Percentiles rank a stretch among this genome's conserved stretches.
These are phyloP conservation scores for Scrobipalpa costella DNA, from an alignment of 2,888 invertebrate genomes.

Conservation along the genomic window DNA sequence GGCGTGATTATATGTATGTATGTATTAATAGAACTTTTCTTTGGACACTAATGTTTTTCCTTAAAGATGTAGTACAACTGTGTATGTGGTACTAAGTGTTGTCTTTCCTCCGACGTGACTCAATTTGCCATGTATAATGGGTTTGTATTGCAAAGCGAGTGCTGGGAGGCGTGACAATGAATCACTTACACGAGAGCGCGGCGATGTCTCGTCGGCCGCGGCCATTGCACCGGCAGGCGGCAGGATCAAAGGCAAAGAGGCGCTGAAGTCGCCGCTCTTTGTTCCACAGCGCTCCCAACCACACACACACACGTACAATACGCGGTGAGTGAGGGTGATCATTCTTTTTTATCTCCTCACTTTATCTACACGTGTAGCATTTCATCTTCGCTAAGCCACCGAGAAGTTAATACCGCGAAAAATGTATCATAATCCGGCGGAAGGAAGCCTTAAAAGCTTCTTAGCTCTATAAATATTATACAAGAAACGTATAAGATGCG, in stretches of 20 bases:
- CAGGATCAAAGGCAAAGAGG: conserved; percentile 17
- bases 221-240: background rate
- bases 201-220: conserved; percentile 3
- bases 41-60: too few relatives aligned
- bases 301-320: background rate
- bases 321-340: conserved; percentile 21
- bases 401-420: conserved; percentile 36
- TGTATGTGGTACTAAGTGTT: background rate
- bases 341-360: conserved; percentile 28
- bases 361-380: conserved; percentile 30
- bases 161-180: conserved; percentile 15
- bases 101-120: background rate
- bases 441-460: conserved; percentile 36
- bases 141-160: background rate
- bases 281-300: background rate
- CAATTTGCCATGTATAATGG: conserved; percentile 10
- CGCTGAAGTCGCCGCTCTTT: conserved; percentile 7
- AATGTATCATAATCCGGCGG: conserved; percentile 38
- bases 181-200: conserved; percentile 11
- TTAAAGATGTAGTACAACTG: background rate
- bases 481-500: conserved; percentile 54
- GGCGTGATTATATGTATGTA: too few relatives aligned
- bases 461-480: conserved; percentile 44
- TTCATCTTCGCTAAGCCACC: conserved; percentile 29
- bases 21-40: background rate